Conservation (phyloP, 1,140 invertebrate species). For the Drosophila repletoides region DNA sequence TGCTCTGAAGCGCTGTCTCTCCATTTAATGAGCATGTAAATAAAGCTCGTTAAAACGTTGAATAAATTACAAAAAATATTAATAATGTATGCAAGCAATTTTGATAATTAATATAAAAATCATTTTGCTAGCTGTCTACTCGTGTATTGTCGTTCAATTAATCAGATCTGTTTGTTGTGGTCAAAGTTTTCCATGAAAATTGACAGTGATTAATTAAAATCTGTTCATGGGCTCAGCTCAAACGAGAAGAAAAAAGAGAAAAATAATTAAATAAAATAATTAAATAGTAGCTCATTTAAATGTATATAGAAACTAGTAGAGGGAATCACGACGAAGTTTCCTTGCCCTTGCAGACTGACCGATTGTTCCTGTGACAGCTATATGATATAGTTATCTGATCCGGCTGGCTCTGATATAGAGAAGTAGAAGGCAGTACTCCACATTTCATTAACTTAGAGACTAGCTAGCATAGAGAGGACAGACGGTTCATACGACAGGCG, state of each 20-base stretch:
- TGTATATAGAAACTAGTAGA: too few relatives aligned
- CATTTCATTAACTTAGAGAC: too few relatives aligned
- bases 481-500: too few relatives aligned
- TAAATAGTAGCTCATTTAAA: too few relatives aligned
- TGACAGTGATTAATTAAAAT: conserved; percentile 73
- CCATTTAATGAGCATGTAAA: conserved; percentile 62
- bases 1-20: conserved; percentile 7
- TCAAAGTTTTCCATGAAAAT: conserved; percentile 21
- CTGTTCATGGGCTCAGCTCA: conserved; percentile 5
- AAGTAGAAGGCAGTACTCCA: too few relatives aligned
- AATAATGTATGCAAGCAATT: conserved; percentile 54
- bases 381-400: too few relatives aligned
- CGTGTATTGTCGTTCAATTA: conserved; percentile 69
- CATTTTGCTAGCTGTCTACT: conserved; percentile 39
- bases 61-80: conserved; percentile 30
- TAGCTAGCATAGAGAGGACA: too few relatives aligned
- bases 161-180: conserved; percentile 48
- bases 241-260: background rate
- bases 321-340: too few relatives aligned
- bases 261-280: too few relatives aligned
- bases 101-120: conserved; percentile 71
- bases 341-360: too few relatives aligned
- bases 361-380: too few relatives aligned
- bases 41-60: conserved; percentile 20
- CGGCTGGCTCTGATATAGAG: too few relatives aligned